Evolutionary conservation across 2,113 vertebrate species (phyloP).

Genomic region (Gopherus flavomarginatus): DNA sequence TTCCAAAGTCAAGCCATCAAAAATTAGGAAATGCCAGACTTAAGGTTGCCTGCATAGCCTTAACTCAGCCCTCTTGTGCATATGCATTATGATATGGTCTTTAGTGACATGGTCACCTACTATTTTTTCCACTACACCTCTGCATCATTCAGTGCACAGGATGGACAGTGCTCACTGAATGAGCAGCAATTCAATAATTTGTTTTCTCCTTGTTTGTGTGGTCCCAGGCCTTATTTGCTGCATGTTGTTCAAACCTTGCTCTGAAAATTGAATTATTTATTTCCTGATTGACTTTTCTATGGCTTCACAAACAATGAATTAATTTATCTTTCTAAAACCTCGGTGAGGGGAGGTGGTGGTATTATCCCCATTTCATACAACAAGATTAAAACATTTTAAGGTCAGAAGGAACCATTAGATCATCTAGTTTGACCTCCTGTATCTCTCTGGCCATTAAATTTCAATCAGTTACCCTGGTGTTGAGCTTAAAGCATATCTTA

Average conservation of each 20-base stretch:
- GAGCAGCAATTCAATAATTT: neutral
- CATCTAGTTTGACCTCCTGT: neutral
- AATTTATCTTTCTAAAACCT: neutral
- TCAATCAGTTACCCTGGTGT: neutral
- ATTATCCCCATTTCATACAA: neutral
- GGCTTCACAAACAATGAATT: neutral
- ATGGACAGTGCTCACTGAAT: neutral
- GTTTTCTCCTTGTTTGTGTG: neutral
- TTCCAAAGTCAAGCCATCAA: neutral
- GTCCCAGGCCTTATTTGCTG: neutral
- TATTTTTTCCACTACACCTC: neutral
- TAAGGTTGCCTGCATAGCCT: neutral
- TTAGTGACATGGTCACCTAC: neutral
- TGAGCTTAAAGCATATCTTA: neutral
- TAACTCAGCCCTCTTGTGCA: neutral
- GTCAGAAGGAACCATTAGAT: neutral
- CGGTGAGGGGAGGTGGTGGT: neutral
- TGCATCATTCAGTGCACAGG: neutral
- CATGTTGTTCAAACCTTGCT: neutral
- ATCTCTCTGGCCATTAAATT: neutral
- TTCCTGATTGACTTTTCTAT: neutral
- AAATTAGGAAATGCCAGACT: neutral
- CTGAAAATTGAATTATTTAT: neutral
- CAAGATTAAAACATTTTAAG: neutral
- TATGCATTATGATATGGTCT: neutral